phyloP scores from a whole-genome alignment of 1,140 invertebrate genomes.

The Halotydeus destructor region DNA sequence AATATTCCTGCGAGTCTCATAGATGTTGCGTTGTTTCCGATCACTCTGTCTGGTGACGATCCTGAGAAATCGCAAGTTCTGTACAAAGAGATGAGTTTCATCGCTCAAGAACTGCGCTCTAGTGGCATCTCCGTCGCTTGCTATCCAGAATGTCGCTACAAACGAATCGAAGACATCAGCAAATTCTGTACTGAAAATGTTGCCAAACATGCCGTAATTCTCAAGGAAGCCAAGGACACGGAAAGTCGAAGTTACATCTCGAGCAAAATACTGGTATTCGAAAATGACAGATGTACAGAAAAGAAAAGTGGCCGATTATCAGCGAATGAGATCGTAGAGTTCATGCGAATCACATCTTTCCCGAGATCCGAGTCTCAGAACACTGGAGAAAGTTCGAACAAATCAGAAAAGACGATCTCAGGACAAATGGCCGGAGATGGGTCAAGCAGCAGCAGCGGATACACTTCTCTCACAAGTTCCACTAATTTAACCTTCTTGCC shows the following conservation, averaged over 20 bases:
- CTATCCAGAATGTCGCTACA: not conserved
- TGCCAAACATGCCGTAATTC: not conserved
- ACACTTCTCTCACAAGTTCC: not conserved
- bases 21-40: too few relatives aligned
- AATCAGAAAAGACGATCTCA: not conserved
- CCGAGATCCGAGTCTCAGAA: not conserved
- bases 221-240: not conserved
- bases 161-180: not conserved
- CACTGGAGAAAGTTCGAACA: not conserved
- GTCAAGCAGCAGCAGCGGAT: not conserved
- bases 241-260: not conserved
- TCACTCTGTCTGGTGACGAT: too few relatives aligned
- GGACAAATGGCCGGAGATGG: not conserved
- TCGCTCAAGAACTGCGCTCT: not conserved
- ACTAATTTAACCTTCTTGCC: not conserved
- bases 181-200: not conserved
- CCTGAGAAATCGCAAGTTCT: not conserved
- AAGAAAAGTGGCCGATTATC: not conserved
- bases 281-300: not conserved
- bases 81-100: not conserved
- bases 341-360: not conserved
- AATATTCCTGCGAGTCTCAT: too few relatives aligned
- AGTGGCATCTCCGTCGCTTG: not conserved
- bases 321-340: not conserved
- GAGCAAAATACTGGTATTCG: not conserved